phyloP scores from a whole-genome alignment of 2,797 vertebrate species.

The Paramormyrops hopkinsi region DNA sequence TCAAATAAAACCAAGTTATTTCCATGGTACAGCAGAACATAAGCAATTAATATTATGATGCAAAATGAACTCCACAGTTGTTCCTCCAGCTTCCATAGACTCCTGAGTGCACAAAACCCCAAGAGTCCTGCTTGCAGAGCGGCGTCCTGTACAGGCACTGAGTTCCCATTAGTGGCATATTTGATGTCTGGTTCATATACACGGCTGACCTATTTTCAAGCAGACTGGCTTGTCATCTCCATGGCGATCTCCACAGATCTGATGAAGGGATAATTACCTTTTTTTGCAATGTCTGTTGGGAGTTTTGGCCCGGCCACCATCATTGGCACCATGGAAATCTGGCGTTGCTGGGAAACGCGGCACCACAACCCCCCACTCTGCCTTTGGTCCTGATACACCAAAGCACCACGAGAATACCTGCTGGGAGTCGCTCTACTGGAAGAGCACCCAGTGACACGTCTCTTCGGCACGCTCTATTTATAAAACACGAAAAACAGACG shows the following conservation, averaged over 20 bases:
- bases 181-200: not conserved
- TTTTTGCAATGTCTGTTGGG: slow-evolving; percentile 29
- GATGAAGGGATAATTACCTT: slow-evolving; percentile 23
- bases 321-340: slow-evolving; percentile 12
- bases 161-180: not conserved
- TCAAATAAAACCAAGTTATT: not conserved
- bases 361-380: slow-evolving; percentile 8
- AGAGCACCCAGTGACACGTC: not conserved
- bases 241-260: slow-evolving; percentile 8
- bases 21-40: not conserved
- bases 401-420: not conserved
- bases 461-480: not conserved
- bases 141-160: not conserved
- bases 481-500: not conserved
- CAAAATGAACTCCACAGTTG: not conserved
- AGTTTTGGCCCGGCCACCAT: slow-evolving; percentile 35
- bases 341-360: slow-evolving; percentile 21
- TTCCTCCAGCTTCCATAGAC: not conserved
- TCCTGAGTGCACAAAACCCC: not conserved
- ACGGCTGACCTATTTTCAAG: not conserved
- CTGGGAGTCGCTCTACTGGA: not conserved
- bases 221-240: not conserved
- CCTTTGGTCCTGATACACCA: not conserved
- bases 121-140: not conserved
- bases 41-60: not conserved